Percentiles rank a stretch among this genome's conserved stretches.
Conservation (phyloP, 2,888 invertebrate species). For the Hetaerina titia region DNA sequence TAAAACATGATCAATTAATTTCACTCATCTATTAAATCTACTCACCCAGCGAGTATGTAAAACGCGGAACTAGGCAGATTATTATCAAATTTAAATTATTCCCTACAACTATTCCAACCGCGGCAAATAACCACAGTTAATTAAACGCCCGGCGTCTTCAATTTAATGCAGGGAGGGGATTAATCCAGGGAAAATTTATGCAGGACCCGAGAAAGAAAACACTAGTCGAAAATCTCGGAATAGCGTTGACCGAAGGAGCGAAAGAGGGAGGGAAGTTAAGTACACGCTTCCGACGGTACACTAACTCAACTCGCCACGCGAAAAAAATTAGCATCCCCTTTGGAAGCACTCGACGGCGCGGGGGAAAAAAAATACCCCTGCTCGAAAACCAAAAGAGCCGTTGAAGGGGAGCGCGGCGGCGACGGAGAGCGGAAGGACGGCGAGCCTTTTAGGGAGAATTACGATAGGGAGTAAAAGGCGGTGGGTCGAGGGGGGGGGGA, state of each 20-base stretch:
- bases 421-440: background rate
- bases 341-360: background rate
- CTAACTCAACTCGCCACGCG: conserved; percentile 11
- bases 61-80: too few species aligned
- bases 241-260: background rate
- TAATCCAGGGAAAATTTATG: background rate
- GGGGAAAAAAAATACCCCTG: background rate
- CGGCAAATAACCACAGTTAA: too few species aligned
- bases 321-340: conserved; percentile 34
- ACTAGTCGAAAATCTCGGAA: background rate
- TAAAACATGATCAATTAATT: too few species aligned
- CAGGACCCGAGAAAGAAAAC: background rate
- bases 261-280: background rate
- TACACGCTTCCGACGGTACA: background rate
- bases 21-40: too few species aligned
- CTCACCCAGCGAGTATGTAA: too few species aligned
- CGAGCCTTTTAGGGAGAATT: conserved; percentile 35
- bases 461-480: background rate
- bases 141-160: too few species aligned
- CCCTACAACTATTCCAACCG: too few species aligned
- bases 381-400: conserved; percentile 13
- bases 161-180: too few species aligned
- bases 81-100: too few species aligned
- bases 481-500: background rate
- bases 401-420: background rate